Conservation (phyloP, 1,140 invertebrate genomes). For the Hyposmocoma kahamanoa region DNA sequence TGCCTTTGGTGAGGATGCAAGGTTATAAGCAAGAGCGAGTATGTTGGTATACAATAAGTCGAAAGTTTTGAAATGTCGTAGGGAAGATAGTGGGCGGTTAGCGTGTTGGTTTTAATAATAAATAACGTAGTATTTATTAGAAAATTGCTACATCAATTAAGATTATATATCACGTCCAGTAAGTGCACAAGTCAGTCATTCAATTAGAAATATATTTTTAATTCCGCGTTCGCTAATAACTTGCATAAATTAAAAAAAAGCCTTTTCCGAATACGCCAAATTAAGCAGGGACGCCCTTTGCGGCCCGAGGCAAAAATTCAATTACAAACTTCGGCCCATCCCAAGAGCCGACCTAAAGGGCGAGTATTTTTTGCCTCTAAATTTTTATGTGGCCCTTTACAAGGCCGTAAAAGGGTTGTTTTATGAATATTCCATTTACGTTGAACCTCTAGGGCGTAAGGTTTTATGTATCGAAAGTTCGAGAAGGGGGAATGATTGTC, state of each 20-base stretch:
- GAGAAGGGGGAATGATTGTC: conserved; percentile 21
- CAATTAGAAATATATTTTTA: no score
- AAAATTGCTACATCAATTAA: no score
- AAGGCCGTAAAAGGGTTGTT: conserved; percentile 65
- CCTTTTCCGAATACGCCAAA: conserved; percentile 59
- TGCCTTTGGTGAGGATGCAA: conserved; percentile 31
- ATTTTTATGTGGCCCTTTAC: conserved; percentile 70
- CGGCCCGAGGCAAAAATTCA: conserved; percentile 70
- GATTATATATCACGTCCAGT: no score
- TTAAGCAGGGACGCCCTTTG: conserved; percentile 69
- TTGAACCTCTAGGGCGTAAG: conserved; percentile 35
- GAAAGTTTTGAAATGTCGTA: no score
- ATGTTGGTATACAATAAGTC: no score
- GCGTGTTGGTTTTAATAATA: no score
- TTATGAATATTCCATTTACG: conserved; percentile 69
- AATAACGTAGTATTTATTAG: no score
- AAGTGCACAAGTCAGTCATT: no score
- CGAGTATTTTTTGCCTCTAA: conserved; percentile 59
- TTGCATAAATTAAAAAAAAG: conserved; percentile 38
- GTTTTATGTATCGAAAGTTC: conserved; percentile 29
- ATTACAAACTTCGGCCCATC: conserved; percentile 66
- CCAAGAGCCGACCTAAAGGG: conserved; percentile 63
- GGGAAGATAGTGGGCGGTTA: no score
- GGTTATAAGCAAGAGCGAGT: conserved; percentile 11
- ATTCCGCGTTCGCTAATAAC: conserved; percentile 10